Percentiles rank a stretch among this genome's conserved stretches.
Evolutionary conservation across 2,888 invertebrate genomes (phyloP).

Genomic region (Auanema sp.): DNA sequence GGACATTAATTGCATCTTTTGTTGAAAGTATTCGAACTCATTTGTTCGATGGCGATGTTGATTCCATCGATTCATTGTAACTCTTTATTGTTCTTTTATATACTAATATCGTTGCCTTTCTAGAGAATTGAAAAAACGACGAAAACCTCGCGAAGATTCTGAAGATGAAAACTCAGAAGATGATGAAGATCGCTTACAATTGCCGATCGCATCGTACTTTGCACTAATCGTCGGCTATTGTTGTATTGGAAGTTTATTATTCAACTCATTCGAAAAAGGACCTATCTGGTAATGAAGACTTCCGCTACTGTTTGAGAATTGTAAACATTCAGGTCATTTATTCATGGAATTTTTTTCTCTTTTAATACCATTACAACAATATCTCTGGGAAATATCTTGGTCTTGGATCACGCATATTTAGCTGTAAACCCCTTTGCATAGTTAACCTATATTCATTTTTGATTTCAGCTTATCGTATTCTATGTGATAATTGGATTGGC

Average conservation of each 20-base stretch:
- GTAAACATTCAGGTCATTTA: constrained; percentile 57
- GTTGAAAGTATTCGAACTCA: constrained; percentile 51
- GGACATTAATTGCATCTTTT: constrained; percentile 51
- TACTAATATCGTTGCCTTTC: constrained; percentile 8
- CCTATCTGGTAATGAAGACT: constrained; percentile 56
- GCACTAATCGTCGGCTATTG: constrained; percentile 64
- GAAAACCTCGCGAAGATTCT: constrained; percentile 30
- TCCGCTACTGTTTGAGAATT: constrained; percentile 5
- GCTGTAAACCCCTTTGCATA: constrained; percentile 27
- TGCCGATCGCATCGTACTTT: constrained; percentile 64
- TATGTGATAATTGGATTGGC: constrained; percentile 64
- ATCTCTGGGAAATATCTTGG: constrained; percentile 63
- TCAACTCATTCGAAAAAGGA: constrained; percentile 62
- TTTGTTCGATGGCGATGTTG: constrained; percentile 56
- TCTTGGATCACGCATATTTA: constrained; percentile 56
- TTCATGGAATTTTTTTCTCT: constrained; percentile 64
- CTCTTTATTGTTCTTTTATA: constrained; percentile 2
- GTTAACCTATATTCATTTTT: too few relatives aligned
- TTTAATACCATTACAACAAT: constrained; percentile 65
- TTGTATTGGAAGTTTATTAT: constrained; percentile 59
- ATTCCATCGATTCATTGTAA: constrained; percentile 58
- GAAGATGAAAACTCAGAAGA: constrained; percentile 46
- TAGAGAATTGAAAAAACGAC: constrained; percentile 51
- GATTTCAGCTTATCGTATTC: constrained; percentile 57
- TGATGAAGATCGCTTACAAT: constrained; percentile 55